A percentile compares a stretch with the other conserved stretches of the same genome.
These are phyloP conservation scores for Drosophila ananassae DNA, from an alignment of 1,140 invertebrate species.

Conservation along the genomic window DNA sequence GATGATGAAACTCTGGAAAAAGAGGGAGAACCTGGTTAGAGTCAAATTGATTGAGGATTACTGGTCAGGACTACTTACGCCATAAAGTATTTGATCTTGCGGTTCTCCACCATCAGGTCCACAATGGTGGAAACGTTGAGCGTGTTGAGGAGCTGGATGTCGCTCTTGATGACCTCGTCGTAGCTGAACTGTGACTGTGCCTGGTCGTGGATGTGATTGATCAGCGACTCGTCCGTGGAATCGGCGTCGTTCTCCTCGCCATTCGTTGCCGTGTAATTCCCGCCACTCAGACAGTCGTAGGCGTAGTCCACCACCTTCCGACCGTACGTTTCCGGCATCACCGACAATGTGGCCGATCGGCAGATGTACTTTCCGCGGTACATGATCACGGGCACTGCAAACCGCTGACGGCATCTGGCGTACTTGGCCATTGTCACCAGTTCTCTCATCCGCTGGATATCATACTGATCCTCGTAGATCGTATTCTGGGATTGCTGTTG, in stretches of 20 bases:
- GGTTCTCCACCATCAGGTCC: constrained; percentile 95
- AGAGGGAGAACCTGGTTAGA: background rate
- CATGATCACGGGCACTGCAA: constrained; percentile 92
- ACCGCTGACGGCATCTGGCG: constrained; percentile 89
- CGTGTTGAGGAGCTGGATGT: constrained; percentile 90
- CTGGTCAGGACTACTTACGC: constrained; percentile 86
- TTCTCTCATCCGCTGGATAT: constrained; percentile 86
- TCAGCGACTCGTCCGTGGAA: constrained; percentile 79
- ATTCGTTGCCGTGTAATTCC: constrained; percentile 62
- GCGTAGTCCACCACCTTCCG: constrained; percentile 84
- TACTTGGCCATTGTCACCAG: constrained; percentile 87
- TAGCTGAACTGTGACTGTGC: constrained; percentile 71
- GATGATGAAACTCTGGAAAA: constrained; percentile 91
- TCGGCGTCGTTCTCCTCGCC: constrained; percentile 73
- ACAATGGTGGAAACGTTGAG: constrained; percentile 91
- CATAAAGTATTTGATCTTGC: constrained; percentile 93
- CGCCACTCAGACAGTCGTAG: constrained; percentile 72
- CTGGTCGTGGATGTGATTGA: constrained; percentile 72
- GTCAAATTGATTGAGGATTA: background rate
- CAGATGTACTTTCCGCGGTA: constrained; percentile 91
- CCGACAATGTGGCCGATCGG: constrained; percentile 88
- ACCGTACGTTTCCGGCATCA: constrained; percentile 91
- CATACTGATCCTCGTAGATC: constrained; percentile 87
- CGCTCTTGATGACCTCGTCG: constrained; percentile 88
- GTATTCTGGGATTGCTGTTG: constrained; percentile 84